These are phyloP conservation scores for Melanostigma gelatinosum DNA, from an alignment of 2,113 vertebrate genomes.

Conservation along the genomic window DNA sequence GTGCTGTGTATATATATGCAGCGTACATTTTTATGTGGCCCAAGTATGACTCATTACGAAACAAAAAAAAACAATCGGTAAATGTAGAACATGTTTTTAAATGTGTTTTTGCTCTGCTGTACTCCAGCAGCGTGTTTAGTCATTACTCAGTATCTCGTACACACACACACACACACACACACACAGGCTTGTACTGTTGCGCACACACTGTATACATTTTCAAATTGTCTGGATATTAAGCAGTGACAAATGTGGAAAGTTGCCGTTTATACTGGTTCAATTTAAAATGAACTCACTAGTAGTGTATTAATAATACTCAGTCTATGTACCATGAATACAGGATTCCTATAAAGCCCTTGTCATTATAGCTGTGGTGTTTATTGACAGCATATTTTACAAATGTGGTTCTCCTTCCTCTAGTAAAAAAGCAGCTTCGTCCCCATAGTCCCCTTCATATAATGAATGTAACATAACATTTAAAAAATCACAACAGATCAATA, in stretches of 20 bases:
- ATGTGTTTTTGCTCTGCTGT: conserved; percentile 27
- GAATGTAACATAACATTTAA: neutral
- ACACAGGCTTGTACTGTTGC: conserved; percentile 7
- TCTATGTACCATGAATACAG: neutral
- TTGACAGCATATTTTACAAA: neutral
- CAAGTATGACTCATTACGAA: neutral
- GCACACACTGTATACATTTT: conserved; percentile 30
- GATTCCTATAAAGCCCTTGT: neutral
- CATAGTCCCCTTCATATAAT: neutral
- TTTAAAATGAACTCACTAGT: neutral
- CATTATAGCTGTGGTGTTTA: neutral
- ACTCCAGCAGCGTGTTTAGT: conserved; percentile 35
- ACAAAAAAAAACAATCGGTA: conserved; percentile 12
- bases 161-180: conserved; percentile 20
- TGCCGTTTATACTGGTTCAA: neutral
- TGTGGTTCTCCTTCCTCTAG: neutral
- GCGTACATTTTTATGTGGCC: conserved; percentile 16
- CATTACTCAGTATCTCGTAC: conserved; percentile 20
- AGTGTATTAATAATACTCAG: neutral
- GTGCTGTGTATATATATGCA: neutral
- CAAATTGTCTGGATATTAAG: conserved; percentile 12
- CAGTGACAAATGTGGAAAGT: conserved; percentile 14
- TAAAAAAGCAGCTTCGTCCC: neutral
- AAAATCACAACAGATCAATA: neutral
- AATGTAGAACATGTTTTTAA: conserved; percentile 21